Conservation (phyloP, 92 coral and sea anemone species). For the Phymanthus crucifer region DNA sequence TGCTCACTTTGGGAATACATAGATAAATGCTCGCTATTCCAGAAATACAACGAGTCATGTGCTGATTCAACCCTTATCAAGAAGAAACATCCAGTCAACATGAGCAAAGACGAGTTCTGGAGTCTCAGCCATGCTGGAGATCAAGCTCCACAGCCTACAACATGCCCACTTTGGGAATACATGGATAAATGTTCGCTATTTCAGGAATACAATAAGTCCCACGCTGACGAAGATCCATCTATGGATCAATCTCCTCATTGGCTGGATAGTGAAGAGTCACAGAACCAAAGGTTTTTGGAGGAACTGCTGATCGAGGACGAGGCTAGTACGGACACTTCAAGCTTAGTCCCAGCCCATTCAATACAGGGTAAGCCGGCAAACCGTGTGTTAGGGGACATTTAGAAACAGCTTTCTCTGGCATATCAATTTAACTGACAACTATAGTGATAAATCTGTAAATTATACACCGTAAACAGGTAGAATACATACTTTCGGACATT, state of each 20-base stretch:
- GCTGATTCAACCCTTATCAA: too few species aligned
- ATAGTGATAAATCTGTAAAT: too few species aligned
- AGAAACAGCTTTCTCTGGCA: too few species aligned
- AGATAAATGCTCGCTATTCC: neutral
- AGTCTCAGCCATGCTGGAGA: neutral
- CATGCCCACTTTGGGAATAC: neutral
- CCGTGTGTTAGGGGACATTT: too few species aligned
- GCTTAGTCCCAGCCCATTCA: neutral
- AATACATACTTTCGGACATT: too few species aligned
- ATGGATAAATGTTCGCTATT: neutral
- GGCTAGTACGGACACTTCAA: neutral
- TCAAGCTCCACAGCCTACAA: neutral
- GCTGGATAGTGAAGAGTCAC: neutral
- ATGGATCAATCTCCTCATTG: neutral
- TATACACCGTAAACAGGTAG: too few species aligned
- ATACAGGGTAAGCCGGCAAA: neutral
- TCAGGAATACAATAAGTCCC: neutral
- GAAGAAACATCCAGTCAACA: neutral
- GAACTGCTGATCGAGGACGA: neutral
- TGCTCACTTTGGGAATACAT: neutral
- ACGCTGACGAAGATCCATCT: neutral
- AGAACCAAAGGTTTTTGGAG: neutral
- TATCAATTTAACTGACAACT: too few species aligned
- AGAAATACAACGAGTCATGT: neutral
- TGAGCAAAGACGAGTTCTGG: neutral